Percentiles rank a stretch among this genome's conserved stretches.
Evolutionary conservation across 2,888 invertebrate genomes (phyloP).

Genomic region (Drosophila ezoana): DNA sequence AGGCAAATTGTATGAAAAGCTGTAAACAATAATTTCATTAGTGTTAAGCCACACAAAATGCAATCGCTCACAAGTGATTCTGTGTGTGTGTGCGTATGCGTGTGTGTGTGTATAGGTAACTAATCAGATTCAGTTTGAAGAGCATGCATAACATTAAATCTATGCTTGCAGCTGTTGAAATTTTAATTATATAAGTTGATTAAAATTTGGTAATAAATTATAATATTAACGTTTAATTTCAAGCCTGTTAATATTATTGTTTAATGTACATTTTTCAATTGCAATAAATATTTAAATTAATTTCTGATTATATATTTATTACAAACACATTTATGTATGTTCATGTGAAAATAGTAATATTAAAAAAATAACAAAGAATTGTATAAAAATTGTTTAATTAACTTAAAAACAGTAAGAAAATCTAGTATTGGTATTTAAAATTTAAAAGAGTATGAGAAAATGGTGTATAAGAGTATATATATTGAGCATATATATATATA

Average conservation of each 20-base stretch:
- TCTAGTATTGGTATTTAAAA: too few species aligned
- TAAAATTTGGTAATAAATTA: not conserved
- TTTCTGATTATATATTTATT: not conserved
- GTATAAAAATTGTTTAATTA: too few species aligned
- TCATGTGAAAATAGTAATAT: too few species aligned
- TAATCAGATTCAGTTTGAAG: constrained; percentile 8
- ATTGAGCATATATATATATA: too few species aligned
- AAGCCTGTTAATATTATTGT: not conserved
- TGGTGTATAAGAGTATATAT: too few species aligned
- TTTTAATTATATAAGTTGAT: constrained; percentile 1
- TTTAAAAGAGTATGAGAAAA: too few species aligned
- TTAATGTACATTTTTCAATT: not conserved
- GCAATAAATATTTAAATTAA: not conserved
- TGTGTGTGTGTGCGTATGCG: not conserved
- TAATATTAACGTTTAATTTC: not conserved
- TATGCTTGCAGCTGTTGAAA: constrained; percentile 10
- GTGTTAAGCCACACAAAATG: constrained; percentile 16
- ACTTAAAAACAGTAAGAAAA: too few species aligned
- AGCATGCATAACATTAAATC: not conserved
- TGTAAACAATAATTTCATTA: constrained; percentile 51
- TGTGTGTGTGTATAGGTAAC: constrained; percentile 10
- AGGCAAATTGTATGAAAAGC: constrained; percentile 52
- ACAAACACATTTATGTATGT: not conserved
- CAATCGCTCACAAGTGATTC: constrained; percentile 16
- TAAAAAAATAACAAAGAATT: too few species aligned